Base-by-base conservation (phyloP, 2,797 vertebrate species). In the Poecile montanus region DNA sequence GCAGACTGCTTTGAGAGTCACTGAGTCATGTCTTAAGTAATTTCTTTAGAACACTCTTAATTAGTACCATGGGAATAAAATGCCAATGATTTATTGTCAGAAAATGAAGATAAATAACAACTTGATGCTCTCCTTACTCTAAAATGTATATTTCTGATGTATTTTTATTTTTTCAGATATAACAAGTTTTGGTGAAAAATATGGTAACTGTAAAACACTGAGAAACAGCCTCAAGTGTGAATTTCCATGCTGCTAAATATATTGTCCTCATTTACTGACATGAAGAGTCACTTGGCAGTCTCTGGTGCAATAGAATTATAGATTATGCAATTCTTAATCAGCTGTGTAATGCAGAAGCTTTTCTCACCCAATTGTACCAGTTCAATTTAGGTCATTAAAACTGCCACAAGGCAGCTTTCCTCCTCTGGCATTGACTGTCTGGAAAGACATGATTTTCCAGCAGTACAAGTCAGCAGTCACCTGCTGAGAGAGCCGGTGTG, bases 331-430 rank as follows among this genome's bases (percentile, higher is more conserved):
- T 78, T 68, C 78, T 92, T 95, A 92, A 94, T 91, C 92, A 94
- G 68, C 87, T 92, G 53, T 89, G 65, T 88, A 84, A 92, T 30
- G 48, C 73, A 74, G 44, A 77, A 82, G 40, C 54, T 53, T 75
- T 92, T 54, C 54, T 92, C 82, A 81, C 73, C 66, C 82, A 85
- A 71, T 80, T 48, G 42, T 93, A 92, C 13, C 36, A 38, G 62
- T 84, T 88, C 70, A 93, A 75, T 91, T 88, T 92, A 93, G 84
- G 92, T 95, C 92, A 91, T 92, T 93, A 75, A 75, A 95, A 91
- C 22, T 85, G 65, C 65, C 87, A 92, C 58, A 58, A 77, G 61
- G 50, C 75, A 83, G 47, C 75, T 92, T 91, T 94, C 72, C 44
- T 92, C 50, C 62, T 85, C 70, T 92, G 62, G 61, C 68, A 88